Base-by-base conservation (phyloP, 2,888 invertebrate species). In the Neoitamus cyanurus region DNA sequence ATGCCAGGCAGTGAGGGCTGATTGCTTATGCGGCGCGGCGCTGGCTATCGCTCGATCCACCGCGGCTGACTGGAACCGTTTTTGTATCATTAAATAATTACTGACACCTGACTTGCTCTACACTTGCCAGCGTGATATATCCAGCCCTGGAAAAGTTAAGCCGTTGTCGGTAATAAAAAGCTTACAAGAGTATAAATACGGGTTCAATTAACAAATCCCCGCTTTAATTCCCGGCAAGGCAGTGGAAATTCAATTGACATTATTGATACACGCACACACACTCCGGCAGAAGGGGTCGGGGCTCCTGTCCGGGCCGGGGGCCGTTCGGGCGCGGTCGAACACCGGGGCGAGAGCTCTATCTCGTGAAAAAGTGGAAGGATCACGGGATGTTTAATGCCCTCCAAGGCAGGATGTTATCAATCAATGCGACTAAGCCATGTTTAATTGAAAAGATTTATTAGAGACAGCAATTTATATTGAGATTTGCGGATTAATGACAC, bases 381-480 rank as follows among this genome's bases (percentile, higher is more conserved):
- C 72, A 83, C 73, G 31, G 73, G 46, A 83, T 72, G 73, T 48
- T 73, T 83, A 83, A 83, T 83, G 72, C 73, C 48, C 83, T 37
- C 73, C 30, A 31, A 48, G 48, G 83, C 72, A 73, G 83, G 25
- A 83, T 83, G 83, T 73, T 83, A 83, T 83, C 83, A 42, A 83
- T 83, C 83, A 83, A 83, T 73, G 83, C 13, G 83, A 75, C 73
- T 73, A 46, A 83, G 83, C 83, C 75, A 34, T 83, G 46, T 83
- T 83, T 83, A 83, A 83, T 83, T 83, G 83, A 83, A 83, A 73
- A 83, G 83, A 83, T 83, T 83, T 83, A 83, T 83, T 83, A 73
- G 83, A 83, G 73, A 83, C 83, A 83, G 73, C 83, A 83, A 83
- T 83, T 83, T 83, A 83, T 83, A 75, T 83, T 30, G 83, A 73